Base-by-base conservation (phyloP, 2,888 invertebrate genomes). In the Eristalinus aeneus region DNA sequence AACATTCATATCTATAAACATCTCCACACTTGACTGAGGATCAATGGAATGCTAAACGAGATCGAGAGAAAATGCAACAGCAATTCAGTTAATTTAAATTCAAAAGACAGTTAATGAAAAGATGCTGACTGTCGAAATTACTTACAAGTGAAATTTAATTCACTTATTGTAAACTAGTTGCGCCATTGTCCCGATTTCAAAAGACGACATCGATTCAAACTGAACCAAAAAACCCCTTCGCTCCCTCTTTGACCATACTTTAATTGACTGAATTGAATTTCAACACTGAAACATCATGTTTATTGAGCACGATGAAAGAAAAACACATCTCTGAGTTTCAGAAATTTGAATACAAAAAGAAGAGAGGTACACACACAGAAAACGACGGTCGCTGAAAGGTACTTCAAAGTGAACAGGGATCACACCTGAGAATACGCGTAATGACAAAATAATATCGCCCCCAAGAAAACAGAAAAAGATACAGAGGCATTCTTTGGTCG, bases 361-460 rank as follows among this genome's bases (percentile, higher is more conserved):
- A 12, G 20, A 65, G 58, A 56, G 27, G 34, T 11, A 65, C 34
- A 71, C 20, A 58, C 61, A 71, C 71, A 78, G 23, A 60, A 32
- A 67, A 32, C 53, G 60, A 65, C 46, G 39, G 34, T 60, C 54
- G 27, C 63, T 68, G 63, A 39, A 80, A 31, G 22, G 56, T 54
- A 63, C 79, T 69, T 80, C 56, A 80, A 80, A 73, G 73, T 67
- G 72, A 61, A 79, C 79, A 79, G 60, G 58, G 60, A 78, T 78
- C 78, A 65, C 72, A 79, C 67, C 72, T 80, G 73, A 75, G 75
- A 75, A 81, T 69, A 69, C 58, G 75, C 75, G 69, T 81, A 81
- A 81, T 81, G 81, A 81, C 81, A 81, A 81, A 81, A 81, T 81
- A 75, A 81, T 81, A 80, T 78, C 65, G 64, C 56, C 39, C 64